phyloP scores from a whole-genome alignment of 2,797 vertebrate species.

The Cyclura pinguis region DNA sequence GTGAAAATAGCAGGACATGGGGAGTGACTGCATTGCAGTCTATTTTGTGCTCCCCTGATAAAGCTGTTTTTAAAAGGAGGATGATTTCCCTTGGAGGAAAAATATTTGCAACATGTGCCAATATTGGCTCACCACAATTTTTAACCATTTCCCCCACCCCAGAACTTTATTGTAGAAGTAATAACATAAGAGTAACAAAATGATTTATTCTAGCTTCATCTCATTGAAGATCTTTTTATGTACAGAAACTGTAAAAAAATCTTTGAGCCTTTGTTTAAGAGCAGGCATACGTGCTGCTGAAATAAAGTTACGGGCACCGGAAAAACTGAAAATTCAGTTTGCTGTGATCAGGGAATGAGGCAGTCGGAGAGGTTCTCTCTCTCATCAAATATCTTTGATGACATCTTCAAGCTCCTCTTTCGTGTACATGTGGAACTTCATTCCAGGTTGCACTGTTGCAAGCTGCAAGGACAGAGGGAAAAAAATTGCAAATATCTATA shows the following conservation, averaged over 20 bases:
- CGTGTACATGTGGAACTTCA: constrained; percentile 99
- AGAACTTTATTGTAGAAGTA: constrained; percentile 9
- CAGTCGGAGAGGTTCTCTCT: constrained; percentile 51
- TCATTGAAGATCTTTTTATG: constrained; percentile 75
- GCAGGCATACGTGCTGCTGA: constrained; percentile 56
- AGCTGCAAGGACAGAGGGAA: constrained; percentile 82
- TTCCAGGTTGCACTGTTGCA: constrained; percentile 94
- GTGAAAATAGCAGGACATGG: not conserved
- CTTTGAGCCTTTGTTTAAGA: constrained; percentile 63
- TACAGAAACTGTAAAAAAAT: constrained; percentile 81
- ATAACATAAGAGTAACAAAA: constrained; percentile 68
- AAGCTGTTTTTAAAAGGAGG: not conserved
- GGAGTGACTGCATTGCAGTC: not conserved
- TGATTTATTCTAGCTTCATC: constrained; percentile 76
- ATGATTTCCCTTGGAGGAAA: not conserved
- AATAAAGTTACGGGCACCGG: constrained; percentile 71
- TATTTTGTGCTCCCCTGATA: not conserved
- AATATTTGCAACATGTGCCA: not conserved
- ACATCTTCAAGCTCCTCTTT: constrained; percentile 99
- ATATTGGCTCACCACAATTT: not conserved
- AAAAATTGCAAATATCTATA: constrained; percentile 60
- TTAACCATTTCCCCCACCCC: constrained; percentile 30
- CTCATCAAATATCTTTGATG: constrained; percentile 95
- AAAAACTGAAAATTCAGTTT: constrained; percentile 63
- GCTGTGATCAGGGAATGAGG: constrained; percentile 46